Evolutionary conservation across 2,888 invertebrate species (phyloP).

Genomic region (Euplexia lucipara): DNA sequence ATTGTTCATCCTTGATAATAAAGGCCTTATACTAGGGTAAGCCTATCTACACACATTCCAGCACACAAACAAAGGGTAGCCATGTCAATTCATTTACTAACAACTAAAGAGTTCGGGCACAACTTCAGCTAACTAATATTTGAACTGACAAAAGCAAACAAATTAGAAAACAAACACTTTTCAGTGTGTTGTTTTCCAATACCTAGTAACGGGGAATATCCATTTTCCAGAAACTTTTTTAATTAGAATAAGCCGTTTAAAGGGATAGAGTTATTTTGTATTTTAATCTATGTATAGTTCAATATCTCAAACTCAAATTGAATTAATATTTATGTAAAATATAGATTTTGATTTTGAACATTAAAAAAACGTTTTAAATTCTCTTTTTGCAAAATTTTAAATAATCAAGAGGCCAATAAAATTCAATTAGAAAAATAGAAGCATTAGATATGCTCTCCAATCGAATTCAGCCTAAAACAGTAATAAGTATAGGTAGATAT

Average conservation of each 20-base stretch:
- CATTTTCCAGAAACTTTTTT: slow-evolving; percentile 1
- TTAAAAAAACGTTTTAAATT: background rate
- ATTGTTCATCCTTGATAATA: background rate
- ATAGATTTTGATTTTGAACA: background rate
- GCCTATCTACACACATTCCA: slow-evolving; percentile 4
- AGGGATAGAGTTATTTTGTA: background rate
- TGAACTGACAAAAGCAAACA: slow-evolving; percentile 43
- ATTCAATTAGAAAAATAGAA: slow-evolving; percentile 4
- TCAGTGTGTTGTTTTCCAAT: slow-evolving; percentile 23
- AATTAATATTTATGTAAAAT: background rate
- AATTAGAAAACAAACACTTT: slow-evolving; percentile 26
- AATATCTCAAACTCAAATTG: background rate
- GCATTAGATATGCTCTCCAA: slow-evolving; percentile 3
- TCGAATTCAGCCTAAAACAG: background rate
- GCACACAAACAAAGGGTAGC: background rate
- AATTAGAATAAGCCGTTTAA: background rate
- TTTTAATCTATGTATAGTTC: background rate
- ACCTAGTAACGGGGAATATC: slow-evolving; percentile 9
- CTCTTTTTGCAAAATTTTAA: background rate
- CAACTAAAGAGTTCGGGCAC: slow-evolving; percentile 14
- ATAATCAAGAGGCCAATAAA: slow-evolving; percentile 13
- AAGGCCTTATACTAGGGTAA: background rate
- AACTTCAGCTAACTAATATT: slow-evolving; percentile 39
- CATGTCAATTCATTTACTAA: slow-evolving; percentile 21
- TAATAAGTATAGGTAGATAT: background rate